Conservation (phyloP, 2,888 invertebrate species). For the Sthenelais limicola region DNA sequence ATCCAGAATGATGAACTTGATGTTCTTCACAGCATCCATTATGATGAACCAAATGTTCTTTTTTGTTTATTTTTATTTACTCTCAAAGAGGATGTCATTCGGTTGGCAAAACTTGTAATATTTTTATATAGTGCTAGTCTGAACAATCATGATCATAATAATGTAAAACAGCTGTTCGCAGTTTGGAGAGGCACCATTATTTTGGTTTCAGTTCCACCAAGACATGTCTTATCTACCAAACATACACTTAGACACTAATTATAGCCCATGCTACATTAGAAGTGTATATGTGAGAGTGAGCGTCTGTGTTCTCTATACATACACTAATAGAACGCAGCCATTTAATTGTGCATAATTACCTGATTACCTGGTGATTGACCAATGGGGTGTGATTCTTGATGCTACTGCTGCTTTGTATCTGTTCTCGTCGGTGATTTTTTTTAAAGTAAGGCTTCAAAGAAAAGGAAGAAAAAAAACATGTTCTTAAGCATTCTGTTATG, state of each 20-base stretch:
- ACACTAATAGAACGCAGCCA: not conserved
- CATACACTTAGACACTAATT: slow-evolving; percentile 7
- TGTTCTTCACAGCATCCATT: no score
- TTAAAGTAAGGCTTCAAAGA: no score
- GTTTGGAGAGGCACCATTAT: slow-evolving; percentile 1
- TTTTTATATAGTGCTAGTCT: slow-evolving; percentile 37
- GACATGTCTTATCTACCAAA: not conserved
- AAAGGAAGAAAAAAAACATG: no score
- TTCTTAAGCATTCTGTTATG: no score
- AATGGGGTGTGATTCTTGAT: slow-evolving; percentile 13
- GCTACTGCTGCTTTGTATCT: slow-evolving; percentile 13
- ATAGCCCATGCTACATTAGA: slow-evolving; percentile 4
- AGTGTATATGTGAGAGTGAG: not conserved
- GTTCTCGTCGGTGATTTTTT: no score
- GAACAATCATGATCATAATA: slow-evolving; percentile 26
- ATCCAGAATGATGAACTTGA: no score
- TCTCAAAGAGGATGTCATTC: slow-evolving; percentile 18
- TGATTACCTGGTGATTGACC: no score
- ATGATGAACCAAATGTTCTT: no score
- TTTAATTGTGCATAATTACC: slow-evolving; percentile 24
- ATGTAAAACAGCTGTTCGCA: not conserved
- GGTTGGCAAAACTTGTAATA: slow-evolving; percentile 26
- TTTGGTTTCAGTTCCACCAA: slow-evolving; percentile 8
- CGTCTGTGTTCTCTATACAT: not conserved
- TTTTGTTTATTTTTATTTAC: slow-evolving; percentile 3